A percentile compares a stretch with the other conserved stretches of the same genome.
These are phyloP conservation scores for Bubo bubo DNA, from an alignment of 2,113 vertebrate genomes.

Conservation along the genomic window DNA sequence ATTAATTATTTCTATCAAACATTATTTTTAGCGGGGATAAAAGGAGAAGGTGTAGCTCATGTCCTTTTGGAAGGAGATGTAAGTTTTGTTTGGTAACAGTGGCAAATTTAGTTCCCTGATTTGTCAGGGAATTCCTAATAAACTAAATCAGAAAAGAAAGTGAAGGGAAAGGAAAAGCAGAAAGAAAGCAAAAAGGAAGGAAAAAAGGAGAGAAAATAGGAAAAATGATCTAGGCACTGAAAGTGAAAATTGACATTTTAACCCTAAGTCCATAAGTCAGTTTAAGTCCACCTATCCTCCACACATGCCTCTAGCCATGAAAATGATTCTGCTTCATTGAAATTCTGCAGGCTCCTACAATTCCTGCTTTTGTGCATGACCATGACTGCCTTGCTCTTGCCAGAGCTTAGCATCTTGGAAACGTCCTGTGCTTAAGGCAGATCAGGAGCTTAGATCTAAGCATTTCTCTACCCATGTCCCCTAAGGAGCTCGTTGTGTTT, in stretches of 20 bases:
- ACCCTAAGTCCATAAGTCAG: not conserved
- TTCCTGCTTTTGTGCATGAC: not conserved
- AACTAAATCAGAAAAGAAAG: not conserved
- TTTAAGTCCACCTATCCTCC: not conserved
- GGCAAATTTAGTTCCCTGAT: not conserved
- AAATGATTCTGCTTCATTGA: not conserved
- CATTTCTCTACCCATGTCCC: not conserved
- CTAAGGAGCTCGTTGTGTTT: not conserved
- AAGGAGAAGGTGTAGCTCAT: not conserved
- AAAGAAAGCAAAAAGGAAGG: not conserved
- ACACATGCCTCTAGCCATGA: not conserved
- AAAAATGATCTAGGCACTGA: not conserved
- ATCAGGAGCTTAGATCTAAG: not conserved
- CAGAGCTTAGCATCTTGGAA: not conserved
- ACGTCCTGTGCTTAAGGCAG: not conserved
- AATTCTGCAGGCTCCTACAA: not conserved
- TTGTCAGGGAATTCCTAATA: not conserved
- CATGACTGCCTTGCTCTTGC: not conserved
- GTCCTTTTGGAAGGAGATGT: not conserved
- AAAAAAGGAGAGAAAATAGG: not conserved
- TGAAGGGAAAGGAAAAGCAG: not conserved
- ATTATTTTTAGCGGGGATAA: not conserved
- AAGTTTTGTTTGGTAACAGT: not conserved
- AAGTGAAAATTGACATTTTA: not conserved
- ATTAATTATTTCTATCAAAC: not conserved